Percentiles rank a stretch among this genome's conserved stretches.
Conservation (phyloP, 2,113 vertebrate species). For the Ptyas mucosa region DNA sequence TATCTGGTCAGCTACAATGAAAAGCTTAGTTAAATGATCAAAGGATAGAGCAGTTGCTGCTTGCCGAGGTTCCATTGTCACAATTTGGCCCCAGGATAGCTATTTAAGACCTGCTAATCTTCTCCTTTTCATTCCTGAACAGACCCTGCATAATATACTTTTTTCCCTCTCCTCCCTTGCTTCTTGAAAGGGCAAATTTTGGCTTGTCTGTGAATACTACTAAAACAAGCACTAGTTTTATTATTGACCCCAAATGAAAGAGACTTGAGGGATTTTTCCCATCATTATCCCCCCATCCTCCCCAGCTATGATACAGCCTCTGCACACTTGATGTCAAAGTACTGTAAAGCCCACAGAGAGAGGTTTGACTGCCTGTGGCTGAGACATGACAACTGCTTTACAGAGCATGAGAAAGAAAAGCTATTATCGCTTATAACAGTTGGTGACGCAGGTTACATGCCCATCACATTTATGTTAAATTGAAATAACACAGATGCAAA, state of each 20-base stretch:
- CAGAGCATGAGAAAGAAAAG: background rate
- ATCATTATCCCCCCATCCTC: background rate
- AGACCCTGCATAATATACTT: background rate
- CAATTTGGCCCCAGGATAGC: background rate
- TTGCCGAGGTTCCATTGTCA: background rate
- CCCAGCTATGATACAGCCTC: background rate
- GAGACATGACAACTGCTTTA: background rate
- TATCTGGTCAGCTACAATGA: background rate
- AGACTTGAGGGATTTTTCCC: background rate
- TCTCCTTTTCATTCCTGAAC: background rate
- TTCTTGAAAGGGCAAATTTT: background rate
- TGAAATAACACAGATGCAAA: slow-evolving; percentile 25
- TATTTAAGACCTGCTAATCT: background rate
- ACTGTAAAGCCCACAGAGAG: background rate
- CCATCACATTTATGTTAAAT: slow-evolving; percentile 7
- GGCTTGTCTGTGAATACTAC: background rate
- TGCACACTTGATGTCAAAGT: background rate
- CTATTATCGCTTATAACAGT: background rate
- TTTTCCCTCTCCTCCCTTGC: background rate
- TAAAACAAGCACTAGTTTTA: background rate
- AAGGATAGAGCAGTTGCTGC: background rate
- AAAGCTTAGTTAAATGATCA: background rate
- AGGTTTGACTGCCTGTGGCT: background rate
- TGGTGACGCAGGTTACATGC: background rate
- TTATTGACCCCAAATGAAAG: background rate